A percentile compares a stretch with the other conserved stretches of the same genome.
phyloP scores from a whole-genome alignment of 1,140 invertebrate genomes.

The Colletes latitarsis region DNA sequence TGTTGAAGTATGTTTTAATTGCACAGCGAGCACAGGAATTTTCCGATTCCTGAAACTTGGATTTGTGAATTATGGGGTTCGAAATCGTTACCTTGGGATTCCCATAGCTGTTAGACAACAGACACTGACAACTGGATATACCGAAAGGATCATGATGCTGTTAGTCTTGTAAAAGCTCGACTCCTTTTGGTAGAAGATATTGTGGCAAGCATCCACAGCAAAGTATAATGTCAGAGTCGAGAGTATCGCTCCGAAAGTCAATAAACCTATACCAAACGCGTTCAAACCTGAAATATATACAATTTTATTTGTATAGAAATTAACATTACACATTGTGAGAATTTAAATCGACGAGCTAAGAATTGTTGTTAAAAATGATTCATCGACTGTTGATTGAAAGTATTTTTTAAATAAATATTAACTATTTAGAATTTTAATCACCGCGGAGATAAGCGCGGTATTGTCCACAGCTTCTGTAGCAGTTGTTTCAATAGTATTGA shows the following conservation, averaged over 20 bases:
- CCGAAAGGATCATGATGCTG: slow-evolving; percentile 67
- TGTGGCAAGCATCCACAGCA: slow-evolving; percentile 68
- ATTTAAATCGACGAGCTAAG: no score
- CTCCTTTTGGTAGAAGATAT: slow-evolving; percentile 71
- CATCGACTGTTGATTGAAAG: no score
- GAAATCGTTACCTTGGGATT: slow-evolving; percentile 73
- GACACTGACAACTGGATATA: slow-evolving; percentile 76
- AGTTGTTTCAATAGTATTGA: no score
- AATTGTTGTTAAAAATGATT: no score
- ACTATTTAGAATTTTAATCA: background rate
- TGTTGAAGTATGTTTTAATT: background rate
- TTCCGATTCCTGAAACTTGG: background rate
- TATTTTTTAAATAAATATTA: background rate
- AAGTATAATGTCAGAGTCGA: slow-evolving; percentile 70
- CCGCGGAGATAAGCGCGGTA: background rate
- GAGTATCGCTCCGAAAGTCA: slow-evolving; percentile 65
- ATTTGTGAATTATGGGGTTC: no score
- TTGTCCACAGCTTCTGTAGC: background rate
- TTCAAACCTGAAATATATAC: slow-evolving; percentile 67
- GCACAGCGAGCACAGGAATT: background rate
- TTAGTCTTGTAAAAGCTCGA: slow-evolving; percentile 73
- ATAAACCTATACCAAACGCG: slow-evolving; percentile 65
- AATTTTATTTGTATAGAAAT: background rate
- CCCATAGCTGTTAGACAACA: slow-evolving; percentile 74
- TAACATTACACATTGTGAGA: no score